phyloP scores from a whole-genome alignment of 2,113 vertebrate species.

The Ardeotis arabs region DNA sequence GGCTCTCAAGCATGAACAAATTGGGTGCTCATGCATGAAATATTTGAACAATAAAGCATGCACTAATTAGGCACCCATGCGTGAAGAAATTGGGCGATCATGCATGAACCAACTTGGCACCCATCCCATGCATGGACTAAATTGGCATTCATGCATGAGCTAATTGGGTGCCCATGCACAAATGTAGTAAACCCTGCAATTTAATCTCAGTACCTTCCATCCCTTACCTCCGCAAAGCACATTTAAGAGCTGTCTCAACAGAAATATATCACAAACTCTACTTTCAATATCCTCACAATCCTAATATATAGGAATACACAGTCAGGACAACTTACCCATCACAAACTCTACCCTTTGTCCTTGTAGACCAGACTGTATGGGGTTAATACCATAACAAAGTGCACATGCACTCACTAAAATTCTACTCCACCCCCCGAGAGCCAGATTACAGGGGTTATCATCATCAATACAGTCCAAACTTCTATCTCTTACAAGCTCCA shows the following conservation, averaged over 20 bases:
- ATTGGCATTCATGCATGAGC: background rate
- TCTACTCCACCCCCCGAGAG: background rate
- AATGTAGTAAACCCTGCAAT: background rate
- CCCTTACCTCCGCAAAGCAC: background rate
- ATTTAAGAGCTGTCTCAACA: background rate
- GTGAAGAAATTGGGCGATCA: background rate
- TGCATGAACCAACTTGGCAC: background rate
- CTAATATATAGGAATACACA: background rate
- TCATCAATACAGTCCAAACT: background rate
- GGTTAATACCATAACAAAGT: background rate
- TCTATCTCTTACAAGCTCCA: background rate
- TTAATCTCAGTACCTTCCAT: background rate
- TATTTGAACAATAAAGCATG: background rate
- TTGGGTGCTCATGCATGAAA: background rate
- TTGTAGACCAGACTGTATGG: background rate
- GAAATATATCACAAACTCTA: background rate
- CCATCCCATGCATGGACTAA: background rate
- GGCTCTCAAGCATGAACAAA: background rate
- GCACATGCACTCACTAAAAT: background rate
- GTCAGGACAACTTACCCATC: background rate
- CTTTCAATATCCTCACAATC: background rate
- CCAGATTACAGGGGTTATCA: background rate
- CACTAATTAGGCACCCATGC: constrained; percentile 1
- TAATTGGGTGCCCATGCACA: background rate
- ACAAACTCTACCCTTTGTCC: background rate